Evolutionary conservation across 2,888 invertebrate species (phyloP), one percentile per base, ranked within the genome.

Genomic region (Caenorhabditis sp.): DNA sequence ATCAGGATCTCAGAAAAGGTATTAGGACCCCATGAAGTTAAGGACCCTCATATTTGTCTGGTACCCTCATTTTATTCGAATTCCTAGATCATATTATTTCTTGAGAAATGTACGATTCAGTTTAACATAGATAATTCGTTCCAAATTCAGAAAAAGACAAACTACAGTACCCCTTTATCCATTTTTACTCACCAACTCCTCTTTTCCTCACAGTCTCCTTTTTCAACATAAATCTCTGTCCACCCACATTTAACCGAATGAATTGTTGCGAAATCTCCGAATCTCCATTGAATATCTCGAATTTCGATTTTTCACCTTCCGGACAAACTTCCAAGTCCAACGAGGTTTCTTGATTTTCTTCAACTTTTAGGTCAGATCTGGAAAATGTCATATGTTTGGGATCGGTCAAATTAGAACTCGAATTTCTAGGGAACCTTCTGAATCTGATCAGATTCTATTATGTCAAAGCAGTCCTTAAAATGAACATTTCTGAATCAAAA

Each of bases 241-340:
- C 85, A 49, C 85, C 85, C 17, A 85, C 78, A 65, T 85, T 85
- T 25, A 85, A 50, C 14, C 78, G 70, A 10, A 85, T 58, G 26
- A 83, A 80, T 52, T 74, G 69, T 26, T 83, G 73, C 20, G 70
- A 70, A 12, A 64, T 70, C 61, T 78, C 75, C 25, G 58, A 50
- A 23, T 76, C 73, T 7, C 72, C 80, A n/a, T 63, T 71, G 36
- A 59, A 73, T 59, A 73, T 73, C 36, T 72, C 68, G 60, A 75
- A 71, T 21, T 56, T 43, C 17, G 26, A 26, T 31, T 31, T 50
- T 25, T 49, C 60, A 58, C 27, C n/a, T 50, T 50, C 50, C n/a
- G 17, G 50, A 36, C 14, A 58, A 54, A 27, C 62, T 63, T 14
- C 17, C 7, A n/a, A n/a, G n/a, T n/a, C n/a, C n/a, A n/a, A 2